Evolutionary conservation across 2,888 invertebrate genomes (phyloP).

Genomic region (Lepidonotus clava): DNA sequence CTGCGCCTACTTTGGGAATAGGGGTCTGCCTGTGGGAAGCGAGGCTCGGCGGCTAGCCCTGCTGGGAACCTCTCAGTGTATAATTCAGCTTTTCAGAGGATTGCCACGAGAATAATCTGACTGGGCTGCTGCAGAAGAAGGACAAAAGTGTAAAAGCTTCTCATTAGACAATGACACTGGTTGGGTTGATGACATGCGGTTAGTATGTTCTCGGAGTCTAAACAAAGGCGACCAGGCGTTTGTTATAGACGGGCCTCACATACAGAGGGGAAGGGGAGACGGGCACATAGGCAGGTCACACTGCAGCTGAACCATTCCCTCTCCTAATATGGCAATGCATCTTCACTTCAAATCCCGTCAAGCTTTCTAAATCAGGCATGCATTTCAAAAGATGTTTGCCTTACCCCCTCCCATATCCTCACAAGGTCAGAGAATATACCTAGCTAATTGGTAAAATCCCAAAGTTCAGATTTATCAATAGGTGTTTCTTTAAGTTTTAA

Average conservation of each 20-base stretch:
- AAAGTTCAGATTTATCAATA: no score
- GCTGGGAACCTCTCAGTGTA: constrained; percentile 3
- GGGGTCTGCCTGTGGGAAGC: constrained; percentile 26
- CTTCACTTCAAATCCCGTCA: not conserved
- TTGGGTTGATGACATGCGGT: constrained; percentile 2
- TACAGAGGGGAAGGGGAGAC: not conserved
- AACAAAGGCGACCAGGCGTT: not conserved
- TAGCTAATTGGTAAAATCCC: no score
- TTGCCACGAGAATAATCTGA: no score
- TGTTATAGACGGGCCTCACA: not conserved
- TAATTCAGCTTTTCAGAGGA: constrained; percentile 3
- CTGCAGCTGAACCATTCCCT: not conserved
- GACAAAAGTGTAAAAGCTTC: not conserved
- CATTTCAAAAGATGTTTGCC: no score
- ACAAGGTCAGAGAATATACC: not conserved
- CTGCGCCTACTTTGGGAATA: not conserved
- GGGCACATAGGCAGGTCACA: not conserved
- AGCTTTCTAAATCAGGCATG: not conserved
- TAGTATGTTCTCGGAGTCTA: not conserved
- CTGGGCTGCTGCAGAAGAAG: constrained; percentile 28
- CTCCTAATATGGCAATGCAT: no score
- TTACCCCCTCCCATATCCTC: no score
- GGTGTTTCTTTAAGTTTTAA: no score
- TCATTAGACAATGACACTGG: constrained; percentile 1
- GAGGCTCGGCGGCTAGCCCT: not conserved